These are phyloP conservation scores for Cydia fagiglandana DNA, from an alignment of 1,140 invertebrate species.

Conservation along the genomic window DNA sequence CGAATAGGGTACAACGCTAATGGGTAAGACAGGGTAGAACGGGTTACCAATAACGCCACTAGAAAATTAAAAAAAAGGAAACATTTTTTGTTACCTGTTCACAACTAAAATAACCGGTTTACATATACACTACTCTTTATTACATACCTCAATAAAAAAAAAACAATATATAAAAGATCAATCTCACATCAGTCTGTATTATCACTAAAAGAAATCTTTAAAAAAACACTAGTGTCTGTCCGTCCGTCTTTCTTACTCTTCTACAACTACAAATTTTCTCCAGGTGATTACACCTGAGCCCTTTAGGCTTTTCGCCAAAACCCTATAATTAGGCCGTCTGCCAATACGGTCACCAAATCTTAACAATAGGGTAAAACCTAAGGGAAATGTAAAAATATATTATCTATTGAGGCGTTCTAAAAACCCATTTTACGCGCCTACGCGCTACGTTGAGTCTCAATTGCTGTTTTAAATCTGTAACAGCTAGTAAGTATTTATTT, in stretches of 20 bases:
- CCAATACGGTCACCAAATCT: slow-evolving; percentile 7
- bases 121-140: too few species aligned
- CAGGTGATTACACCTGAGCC: neutral
- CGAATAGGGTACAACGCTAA: too few species aligned
- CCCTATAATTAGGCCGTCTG: neutral
- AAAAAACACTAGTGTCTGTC: neutral
- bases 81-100: too few species aligned
- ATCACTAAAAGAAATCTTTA: too few species aligned
- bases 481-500: neutral
- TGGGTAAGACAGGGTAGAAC: too few species aligned
- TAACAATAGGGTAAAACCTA: neutral
- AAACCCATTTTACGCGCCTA: neutral
- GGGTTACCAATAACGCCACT: too few species aligned
- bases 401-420: neutral
- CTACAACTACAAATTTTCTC: neutral
- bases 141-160: too few species aligned
- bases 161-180: too few species aligned
- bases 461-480: neutral
- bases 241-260: neutral
- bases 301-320: neutral
- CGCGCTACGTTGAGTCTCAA: neutral
- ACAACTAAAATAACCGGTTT: too few species aligned
- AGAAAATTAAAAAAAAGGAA: too few species aligned
- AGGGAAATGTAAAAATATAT: slow-evolving; percentile 11
- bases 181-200: too few species aligned